Base-by-base conservation (phyloP, 1,140 invertebrate species). In the Drosophila watanabei region DNA sequence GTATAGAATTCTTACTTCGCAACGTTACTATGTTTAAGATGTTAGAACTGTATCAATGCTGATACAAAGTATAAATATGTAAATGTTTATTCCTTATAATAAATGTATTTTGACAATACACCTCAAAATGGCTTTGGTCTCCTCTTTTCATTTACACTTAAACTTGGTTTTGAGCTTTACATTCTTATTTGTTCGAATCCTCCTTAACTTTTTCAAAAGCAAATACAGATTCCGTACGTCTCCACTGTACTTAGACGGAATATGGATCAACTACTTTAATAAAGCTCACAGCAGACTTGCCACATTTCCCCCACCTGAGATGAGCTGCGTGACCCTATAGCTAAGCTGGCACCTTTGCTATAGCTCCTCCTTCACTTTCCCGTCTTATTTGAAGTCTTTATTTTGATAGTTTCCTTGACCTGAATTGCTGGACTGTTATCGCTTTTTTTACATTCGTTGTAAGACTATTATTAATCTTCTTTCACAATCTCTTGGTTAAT, bases 401-500 rank as follows among this genome's bases (percentile, higher is more conserved):
- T 72, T 73, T 89, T 90, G 79, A 85, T 85, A 82, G 66, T 90
- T 90, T 90, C 82, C 86, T 90, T 90, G 86, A 82, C 86, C 86
- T 70, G 39, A 90, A 90, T 90, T 77, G 58, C 71, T 81, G 66
- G 54, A 51, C 49, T 79, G 78, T 81, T 75, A 80, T 81, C 49
- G 69, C 18, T 54, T 56, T 61, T 68, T 57, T 35, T 57, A 30
- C 49, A 33, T 46, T 35, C 32, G 18, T 24, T n/a, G 28, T 24
- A n/a, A 35, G 28, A 30, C 30, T 49, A 46, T 51, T 78, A 59
- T 70, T 78, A 75, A 48, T 56, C 52, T 24, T 37, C 13, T 24
- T 37, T 56, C 33, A 37, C 54, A 33, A 46, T 62, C 49, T 51
- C 46, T 57, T 43, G 46, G 46, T 37, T 43, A 52, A 88, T 81